A percentile compares a stretch with the other conserved stretches of the same genome.
These are phyloP conservation scores for Popillia japonica DNA, from an alignment of 1,140 invertebrate species.

Conservation along the genomic window DNA sequence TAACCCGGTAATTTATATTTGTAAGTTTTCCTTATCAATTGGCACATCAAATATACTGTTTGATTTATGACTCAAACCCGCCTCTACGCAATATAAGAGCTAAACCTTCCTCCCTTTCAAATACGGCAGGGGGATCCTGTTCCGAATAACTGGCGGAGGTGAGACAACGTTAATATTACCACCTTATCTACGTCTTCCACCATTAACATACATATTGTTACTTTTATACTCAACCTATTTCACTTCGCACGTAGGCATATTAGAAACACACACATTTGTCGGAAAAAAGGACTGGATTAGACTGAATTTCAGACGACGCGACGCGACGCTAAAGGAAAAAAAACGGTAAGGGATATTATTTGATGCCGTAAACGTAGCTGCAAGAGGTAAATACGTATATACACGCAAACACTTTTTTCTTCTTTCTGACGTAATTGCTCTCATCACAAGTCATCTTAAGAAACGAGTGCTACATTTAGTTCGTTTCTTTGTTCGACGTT, in stretches of 20 bases:
- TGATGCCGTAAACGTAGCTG: neutral
- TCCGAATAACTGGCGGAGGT: neutral
- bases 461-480: neutral
- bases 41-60: constrained; percentile 29
- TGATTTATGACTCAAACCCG: constrained; percentile 1
- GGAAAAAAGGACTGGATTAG: neutral
- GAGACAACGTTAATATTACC: constrained; percentile 5
- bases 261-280: neutral
- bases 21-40: constrained; percentile 32
- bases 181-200: neutral
- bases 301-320: neutral
- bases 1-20: constrained; percentile 12
- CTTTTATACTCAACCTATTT: constrained; percentile 7
- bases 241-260: neutral
- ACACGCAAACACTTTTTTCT: constrained; percentile 10
- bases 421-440: neutral
- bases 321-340: neutral
- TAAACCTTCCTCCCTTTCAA: neutral
- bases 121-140: neutral
- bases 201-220: constrained; percentile 33
- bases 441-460: neutral
- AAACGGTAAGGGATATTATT: constrained; percentile 10
- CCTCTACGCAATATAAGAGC: neutral
- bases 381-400: neutral
- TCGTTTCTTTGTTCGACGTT: neutral